Base-by-base conservation (phyloP, 2,888 invertebrate species). In the Ophraella communa region DNA sequence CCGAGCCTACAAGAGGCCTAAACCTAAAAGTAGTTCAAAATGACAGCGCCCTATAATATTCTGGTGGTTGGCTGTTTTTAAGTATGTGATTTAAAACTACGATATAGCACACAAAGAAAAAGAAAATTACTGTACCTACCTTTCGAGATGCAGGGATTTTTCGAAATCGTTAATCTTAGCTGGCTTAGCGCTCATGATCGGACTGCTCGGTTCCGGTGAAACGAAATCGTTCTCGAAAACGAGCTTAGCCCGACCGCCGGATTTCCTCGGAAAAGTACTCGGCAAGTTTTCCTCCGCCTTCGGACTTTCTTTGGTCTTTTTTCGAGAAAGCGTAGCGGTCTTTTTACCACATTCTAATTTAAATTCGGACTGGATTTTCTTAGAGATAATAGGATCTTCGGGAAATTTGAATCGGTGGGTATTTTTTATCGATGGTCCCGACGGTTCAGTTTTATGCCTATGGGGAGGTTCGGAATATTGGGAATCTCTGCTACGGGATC, bases 221-320 rank as follows among this genome's bases (percentile, higher is more conserved):
- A 89, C 86, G 73, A 91, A 91, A 78, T 91, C 91, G 78, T 91
- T 91, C 76, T 91, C 91, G 78, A 91, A 91, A 39, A 56, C 66
- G 17, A 71, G 33, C 49, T 61, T 55, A 45, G 65, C 64, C 2
- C 70, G 66, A 11, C 63, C 63, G 30, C 63, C 66, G 77, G 84
- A n/a, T 83, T 81, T 81, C 45, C 80, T 74, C 1, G 80, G 79
- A 69, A 79, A 79, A 18, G 79, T 79, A 57, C 74, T 74, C 14
- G 73, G 70, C 21, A 66, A 56, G 27, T 71, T 73, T 67, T 79
- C 79, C 55, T 80, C 80, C 51, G 70, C 68, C 66, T 79, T 77
- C 0, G 77, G 75, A 59, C 73, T 76, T 11, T 79, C 80, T 73
- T 82, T 79, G 44, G 74, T 69, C 70, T 78, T 78, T 63, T 81